These are phyloP conservation scores for Crotalus horridus DNA, from an alignment of 2,113 vertebrate genomes.

Conservation along the genomic window DNA sequence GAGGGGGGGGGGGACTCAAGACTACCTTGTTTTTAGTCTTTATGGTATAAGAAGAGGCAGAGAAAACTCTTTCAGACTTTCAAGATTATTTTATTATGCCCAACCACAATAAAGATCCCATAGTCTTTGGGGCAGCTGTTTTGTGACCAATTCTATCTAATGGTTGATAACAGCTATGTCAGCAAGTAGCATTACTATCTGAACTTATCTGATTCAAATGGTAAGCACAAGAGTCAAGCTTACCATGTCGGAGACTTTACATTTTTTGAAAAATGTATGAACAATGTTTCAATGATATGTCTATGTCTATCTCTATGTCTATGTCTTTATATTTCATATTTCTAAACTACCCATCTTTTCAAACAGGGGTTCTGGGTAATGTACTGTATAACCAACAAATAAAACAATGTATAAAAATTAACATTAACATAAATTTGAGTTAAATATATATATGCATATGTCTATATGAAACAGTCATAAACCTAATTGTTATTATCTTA, in stretches of 20 bases:
- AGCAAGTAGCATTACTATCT: not conserved
- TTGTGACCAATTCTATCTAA: not conserved
- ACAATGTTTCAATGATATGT: not conserved
- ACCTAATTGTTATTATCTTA: not conserved
- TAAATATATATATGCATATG: not conserved
- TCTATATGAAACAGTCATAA: not conserved
- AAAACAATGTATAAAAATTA: not conserved
- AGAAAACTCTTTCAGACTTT: not conserved
- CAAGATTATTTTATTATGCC: not conserved
- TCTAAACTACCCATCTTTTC: not conserved
- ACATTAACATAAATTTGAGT: no score
- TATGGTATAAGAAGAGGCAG: not conserved
- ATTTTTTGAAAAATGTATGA: not conserved
- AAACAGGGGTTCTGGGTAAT: not conserved
- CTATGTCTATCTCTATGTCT: not conserved
- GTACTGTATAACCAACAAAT: not conserved
- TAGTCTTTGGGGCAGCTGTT: not conserved
- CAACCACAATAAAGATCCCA: not conserved
- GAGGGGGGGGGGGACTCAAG: not conserved
- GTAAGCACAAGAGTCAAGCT: not conserved
- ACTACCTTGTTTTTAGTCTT: not conserved
- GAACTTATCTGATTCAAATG: not conserved
- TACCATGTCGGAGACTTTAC: not conserved
- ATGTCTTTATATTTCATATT: not conserved
- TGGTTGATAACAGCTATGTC: not conserved